Conservation (phyloP, 2,113 vertebrate genomes). For the Ptyas mucosa region DNA sequence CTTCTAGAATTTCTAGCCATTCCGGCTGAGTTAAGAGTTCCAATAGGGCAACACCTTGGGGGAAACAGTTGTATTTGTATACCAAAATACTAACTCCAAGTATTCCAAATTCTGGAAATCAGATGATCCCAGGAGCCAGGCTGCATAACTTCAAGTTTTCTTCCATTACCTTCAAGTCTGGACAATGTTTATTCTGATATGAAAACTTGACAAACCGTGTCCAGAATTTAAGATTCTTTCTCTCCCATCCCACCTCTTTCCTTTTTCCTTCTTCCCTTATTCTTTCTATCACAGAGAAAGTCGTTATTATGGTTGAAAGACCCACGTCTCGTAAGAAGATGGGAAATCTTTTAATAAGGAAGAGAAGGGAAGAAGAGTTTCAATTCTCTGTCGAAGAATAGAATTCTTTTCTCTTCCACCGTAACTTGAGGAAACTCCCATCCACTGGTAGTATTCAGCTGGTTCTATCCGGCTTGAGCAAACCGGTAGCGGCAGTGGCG, state of each 20-base stretch:
- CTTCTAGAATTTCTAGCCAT: neutral
- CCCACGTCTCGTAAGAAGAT: neutral
- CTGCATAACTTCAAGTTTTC: neutral
- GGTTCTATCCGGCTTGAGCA: no score
- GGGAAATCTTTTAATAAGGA: constrained; percentile 22
- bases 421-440: neutral
- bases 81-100: neutral
- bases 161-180: neutral
- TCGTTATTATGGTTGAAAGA: constrained; percentile 1
- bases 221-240: neutral
- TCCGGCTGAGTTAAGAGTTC: neutral
- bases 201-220: neutral
- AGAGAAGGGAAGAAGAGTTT: neutral
- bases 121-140: neutral
- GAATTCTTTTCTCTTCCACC: constrained; percentile 13
- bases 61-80: neutral
- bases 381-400: neutral
- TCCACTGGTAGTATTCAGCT: no score
- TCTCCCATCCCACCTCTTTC: neutral
- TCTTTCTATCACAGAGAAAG: constrained; percentile 3
- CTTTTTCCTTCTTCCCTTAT: neutral
- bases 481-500: no score
- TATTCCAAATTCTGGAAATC: neutral
- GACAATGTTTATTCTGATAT: neutral
- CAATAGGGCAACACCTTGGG: neutral